Evolutionary conservation across 1,140 invertebrate genomes (phyloP).

Genomic region (Tetragonula clypearis): DNA sequence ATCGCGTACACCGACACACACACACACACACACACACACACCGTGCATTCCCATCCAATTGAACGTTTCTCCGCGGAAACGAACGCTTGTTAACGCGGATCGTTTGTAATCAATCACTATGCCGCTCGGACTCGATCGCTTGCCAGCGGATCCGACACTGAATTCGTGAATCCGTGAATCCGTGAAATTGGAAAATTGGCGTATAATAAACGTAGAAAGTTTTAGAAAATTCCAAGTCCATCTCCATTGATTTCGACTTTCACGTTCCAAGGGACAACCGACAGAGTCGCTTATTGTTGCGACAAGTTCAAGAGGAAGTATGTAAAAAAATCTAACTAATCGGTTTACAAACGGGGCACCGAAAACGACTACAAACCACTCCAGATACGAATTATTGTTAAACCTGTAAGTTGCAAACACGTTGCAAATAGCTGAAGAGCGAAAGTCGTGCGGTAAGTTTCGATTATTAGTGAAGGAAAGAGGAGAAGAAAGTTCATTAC

Average conservation of each 20-base stretch:
- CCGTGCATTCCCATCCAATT: constrained; percentile 7
- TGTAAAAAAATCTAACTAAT: too few species aligned
- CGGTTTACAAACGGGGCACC: neutral
- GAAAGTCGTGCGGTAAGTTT: neutral
- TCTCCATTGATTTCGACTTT: too few species aligned
- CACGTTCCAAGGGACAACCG: too few species aligned
- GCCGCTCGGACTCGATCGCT: neutral
- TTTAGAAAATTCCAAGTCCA: too few species aligned
- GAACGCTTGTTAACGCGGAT: constrained; percentile 12
- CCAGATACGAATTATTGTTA: neutral
- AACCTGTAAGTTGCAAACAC: too few species aligned
- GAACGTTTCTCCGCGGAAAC: neutral
- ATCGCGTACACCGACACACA: neutral
- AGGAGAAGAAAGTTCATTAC: neutral
- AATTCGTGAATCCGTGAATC: neutral
- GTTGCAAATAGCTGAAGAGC: neutral
- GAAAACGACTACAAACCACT: neutral
- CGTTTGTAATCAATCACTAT: constrained; percentile 19
- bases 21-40: neutral
- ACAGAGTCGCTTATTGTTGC: too few species aligned
- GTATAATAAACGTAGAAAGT: too few species aligned
- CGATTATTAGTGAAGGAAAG: neutral
- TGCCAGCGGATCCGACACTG: neutral
- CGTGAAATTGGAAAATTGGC: constrained; percentile 8
- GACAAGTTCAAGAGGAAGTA: too few species aligned